Evolutionary conservation across 2,113 vertebrate genomes (phyloP), one percentile per base, ranked within the genome.

Genomic region (Channa maculata): DNA sequence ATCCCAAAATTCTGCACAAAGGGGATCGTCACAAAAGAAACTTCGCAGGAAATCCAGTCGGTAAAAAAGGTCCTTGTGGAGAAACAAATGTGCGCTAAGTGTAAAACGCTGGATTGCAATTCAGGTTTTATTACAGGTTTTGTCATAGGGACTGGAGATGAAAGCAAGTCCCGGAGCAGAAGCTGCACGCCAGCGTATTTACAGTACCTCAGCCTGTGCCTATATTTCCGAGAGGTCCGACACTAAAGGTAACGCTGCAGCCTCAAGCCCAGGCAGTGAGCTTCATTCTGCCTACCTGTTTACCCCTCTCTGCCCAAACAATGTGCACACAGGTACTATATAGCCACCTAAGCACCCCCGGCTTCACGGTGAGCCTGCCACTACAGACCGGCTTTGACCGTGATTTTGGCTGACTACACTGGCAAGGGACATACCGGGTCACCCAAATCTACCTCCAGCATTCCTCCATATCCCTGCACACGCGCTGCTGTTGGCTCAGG

Each of bases 341-440:
- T 39, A 75, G 61, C 79, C 66, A n/a, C 64, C 57, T 69, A 51
- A 74, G 76, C n/a, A n/a, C 70, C 36, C 34, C 55, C 49, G 52
- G 45, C 82, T 65, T 73, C 68, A 77, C 65, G 46, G 62, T 48
- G 59, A 75, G 46, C 70, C 75, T 45, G 58, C 69, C 65, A n/a
- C 78, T 64, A 43, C 82, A 58, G 71, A 78, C 84, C 62, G 66
- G 79, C 83, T 89, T 59, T 87, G 89, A 79, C 86, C 73, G 85
- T 75, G 88, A 87, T 93, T 88, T 89, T 88, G 88, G 86, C 87
- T 86, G 71, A 74, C 73, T 83, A 53, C 85, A 83, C 83, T 58
- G 89, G 83, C 73, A 76, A 90, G 89, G 90, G 91, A 93, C 91
- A 84, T 80, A 78, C 92, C 93, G 93, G 94, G 92, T 94, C 93